Evolutionary conservation across 1,140 invertebrate genomes (phyloP), one percentile per base, ranked within the genome.

Genomic region (Aphelinus certus): DNA sequence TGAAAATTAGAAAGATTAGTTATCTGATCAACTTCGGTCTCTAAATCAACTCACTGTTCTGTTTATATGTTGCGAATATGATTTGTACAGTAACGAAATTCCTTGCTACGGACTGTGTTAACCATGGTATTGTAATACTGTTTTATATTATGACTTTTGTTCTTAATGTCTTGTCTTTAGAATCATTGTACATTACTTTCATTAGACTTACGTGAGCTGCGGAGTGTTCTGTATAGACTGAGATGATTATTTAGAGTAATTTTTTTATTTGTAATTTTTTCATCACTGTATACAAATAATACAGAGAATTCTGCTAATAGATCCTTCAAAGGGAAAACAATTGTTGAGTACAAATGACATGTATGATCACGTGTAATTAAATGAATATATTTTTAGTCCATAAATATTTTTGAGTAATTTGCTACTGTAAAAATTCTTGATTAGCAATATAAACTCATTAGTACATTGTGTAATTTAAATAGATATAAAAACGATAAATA

Each of bases 61-160:
- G n/a, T 64, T 51, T 45, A 49, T 26, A 56, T 63, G 46, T 73
- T 26, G 48, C 3, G 47, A 58, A 9, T 46, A 57, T 43, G 61
- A 75, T 63, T 64, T 58, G 55, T 55, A 56, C 7, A 9, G 49
- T 74, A 70, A 70, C 64, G 43, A 58, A 70, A 51, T 64, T 64
- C 64, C 60, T 47, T 75, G 57, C 55, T 68, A 75, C 73, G 45
- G 73, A 75, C 73, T 75, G 73, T 71, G 73, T 71, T 75, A 75
- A 75, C 60, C 73, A 66, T 71, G 67, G 62, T 75, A 75, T 75
- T 75, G 68, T 75, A 65, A 71, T 65, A 63, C 63, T 63, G 51
- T 75, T 71, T 75, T 64, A 64, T 48, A 51, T 69, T 51, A n/a
- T 47, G 65, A 26, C 26, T 26, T 26, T 26, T 26, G 26, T 26